A percentile compares a stretch with the other conserved stretches of the same genome.
Evolutionary conservation across 2,113 vertebrate species (phyloP).

Genomic region (Thalassarche chlororhynchos): DNA sequence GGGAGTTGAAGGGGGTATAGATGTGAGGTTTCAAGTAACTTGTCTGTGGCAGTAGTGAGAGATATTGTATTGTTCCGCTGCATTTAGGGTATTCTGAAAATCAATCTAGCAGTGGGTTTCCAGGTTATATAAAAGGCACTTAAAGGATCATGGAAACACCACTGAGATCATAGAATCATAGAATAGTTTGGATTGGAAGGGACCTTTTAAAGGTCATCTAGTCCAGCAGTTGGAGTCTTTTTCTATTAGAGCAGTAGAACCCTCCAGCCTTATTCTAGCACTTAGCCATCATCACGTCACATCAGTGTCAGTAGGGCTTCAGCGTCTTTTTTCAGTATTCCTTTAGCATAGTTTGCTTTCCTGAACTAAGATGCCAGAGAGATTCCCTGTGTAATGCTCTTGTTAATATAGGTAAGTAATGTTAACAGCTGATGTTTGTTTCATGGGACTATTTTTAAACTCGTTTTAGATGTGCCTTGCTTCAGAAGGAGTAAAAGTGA

Average conservation of each 20-base stretch:
- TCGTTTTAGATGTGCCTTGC: slow-evolving; percentile 92
- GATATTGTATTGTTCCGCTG: neutral
- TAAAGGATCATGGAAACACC: neutral
- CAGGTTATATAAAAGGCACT: neutral
- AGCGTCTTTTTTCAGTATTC: neutral
- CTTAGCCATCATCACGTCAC: neutral
- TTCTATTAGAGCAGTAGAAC: neutral
- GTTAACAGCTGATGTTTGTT: neutral
- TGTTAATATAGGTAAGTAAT: neutral
- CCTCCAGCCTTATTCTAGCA: neutral
- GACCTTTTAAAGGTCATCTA: too few relatives aligned
- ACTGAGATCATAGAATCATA: neutral
- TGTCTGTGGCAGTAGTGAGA: neutral
- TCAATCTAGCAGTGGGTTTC: neutral
- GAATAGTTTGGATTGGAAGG: too few relatives aligned
- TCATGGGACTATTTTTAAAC: slow-evolving; percentile 26
- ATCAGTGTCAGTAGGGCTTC: neutral
- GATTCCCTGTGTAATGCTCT: neutral
- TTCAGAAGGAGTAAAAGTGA: slow-evolving; percentile 89
- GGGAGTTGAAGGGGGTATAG: neutral
- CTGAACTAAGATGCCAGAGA: neutral
- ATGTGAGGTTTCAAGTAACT: neutral
- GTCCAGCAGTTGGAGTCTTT: neutral
- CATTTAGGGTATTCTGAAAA: neutral
- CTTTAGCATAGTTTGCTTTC: neutral